phyloP scores from a whole-genome alignment of 2,797 vertebrate species.

The Remorina albescens region DNA sequence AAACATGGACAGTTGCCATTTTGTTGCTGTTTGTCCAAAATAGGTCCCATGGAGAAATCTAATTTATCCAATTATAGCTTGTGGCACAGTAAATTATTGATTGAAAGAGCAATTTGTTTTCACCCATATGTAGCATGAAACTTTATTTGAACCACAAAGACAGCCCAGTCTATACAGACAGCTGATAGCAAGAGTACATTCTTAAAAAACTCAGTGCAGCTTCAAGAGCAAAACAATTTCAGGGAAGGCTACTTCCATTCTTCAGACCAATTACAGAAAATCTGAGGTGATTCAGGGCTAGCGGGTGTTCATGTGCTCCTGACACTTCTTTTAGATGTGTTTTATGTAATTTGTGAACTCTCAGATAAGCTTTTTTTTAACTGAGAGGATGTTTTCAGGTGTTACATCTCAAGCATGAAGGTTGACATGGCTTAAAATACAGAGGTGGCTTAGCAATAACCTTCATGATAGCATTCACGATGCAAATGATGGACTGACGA shows the following conservation, averaged over 20 bases:
- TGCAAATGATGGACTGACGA: background rate
- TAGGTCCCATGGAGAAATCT: background rate
- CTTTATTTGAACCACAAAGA: background rate
- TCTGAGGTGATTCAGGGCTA: background rate
- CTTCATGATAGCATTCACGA: background rate
- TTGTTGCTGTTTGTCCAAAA: background rate
- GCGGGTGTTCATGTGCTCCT: background rate
- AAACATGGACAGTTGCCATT: background rate
- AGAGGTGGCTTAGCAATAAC: background rate
- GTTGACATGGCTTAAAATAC: slow-evolving; percentile 3
- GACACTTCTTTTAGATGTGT: background rate
- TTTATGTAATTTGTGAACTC: background rate
- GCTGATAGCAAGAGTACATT: background rate
- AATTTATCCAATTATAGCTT: background rate
- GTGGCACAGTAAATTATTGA: background rate
- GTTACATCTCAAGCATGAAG: background rate
- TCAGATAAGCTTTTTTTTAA: background rate
- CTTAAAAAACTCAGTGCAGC: background rate
- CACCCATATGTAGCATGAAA: background rate
- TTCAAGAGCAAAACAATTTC: background rate
- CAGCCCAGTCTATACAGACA: background rate
- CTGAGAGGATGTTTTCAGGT: background rate
- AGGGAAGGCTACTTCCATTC: background rate
- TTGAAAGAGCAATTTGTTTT: background rate
- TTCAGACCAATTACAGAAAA: background rate